Conservation (phyloP, 2,888 invertebrate genomes). For the Hemaris fuciformis region DNA sequence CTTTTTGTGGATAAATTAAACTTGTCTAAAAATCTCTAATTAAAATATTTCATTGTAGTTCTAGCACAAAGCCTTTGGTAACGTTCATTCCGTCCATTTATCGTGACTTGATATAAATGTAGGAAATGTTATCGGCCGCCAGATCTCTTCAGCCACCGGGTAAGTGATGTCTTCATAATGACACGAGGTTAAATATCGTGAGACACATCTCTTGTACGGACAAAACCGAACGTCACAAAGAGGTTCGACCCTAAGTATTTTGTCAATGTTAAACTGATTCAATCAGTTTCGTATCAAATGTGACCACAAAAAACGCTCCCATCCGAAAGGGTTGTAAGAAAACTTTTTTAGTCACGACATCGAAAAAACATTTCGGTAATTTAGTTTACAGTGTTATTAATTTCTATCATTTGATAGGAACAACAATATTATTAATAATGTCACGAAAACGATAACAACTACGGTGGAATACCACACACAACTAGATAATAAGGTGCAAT, state of each 20-base stretch:
- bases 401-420: slow-evolving; percentile 54
- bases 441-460: slow-evolving; percentile 53
- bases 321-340: slow-evolving; percentile 63
- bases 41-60: slow-evolving; percentile 26
- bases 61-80: slow-evolving; percentile 33
- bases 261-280: slow-evolving; percentile 78
- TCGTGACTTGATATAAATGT: slow-evolving; percentile 62
- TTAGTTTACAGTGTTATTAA: slow-evolving; percentile 40
- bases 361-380: slow-evolving; percentile 47
- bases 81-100: slow-evolving; percentile 48
- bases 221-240: slow-evolving; percentile 67
- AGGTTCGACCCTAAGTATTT: slow-evolving; percentile 70
- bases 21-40: slow-evolving; percentile 20
- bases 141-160: slow-evolving; percentile 74
- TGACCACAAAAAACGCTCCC: slow-evolving; percentile 56
- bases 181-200: slow-evolving; percentile 74
- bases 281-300: slow-evolving; percentile 63
- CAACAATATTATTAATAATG: slow-evolving; percentile 60
- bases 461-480: slow-evolving; percentile 55
- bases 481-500: slow-evolving; percentile 42
- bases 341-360: slow-evolving; percentile 64
- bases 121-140: slow-evolving; percentile 61
- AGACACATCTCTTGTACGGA: slow-evolving; percentile 65
- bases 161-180: slow-evolving; percentile 80
- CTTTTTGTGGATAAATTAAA: slow-evolving; percentile 31